phyloP scores from a whole-genome alignment of 2,113 vertebrate genomes.

The Elanus axillaris region DNA sequence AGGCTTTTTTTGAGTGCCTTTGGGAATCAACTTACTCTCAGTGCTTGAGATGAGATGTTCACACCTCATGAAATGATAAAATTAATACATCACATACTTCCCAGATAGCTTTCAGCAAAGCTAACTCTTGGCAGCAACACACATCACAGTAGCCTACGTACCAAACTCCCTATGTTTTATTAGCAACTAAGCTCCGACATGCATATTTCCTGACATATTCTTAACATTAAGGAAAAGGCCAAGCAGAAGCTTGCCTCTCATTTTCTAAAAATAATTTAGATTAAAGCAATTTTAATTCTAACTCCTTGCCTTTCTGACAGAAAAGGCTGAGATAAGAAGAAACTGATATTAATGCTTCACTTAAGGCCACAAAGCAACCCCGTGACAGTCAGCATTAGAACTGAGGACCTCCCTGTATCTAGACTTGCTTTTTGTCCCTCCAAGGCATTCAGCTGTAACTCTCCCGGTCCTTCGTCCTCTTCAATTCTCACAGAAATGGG shows the following conservation, averaged over 20 bases:
- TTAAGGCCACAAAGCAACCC: not conserved
- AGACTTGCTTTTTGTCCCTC: not conserved
- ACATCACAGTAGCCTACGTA: not conserved
- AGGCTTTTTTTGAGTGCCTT: not conserved
- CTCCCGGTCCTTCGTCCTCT: not conserved
- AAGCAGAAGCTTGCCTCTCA: not conserved
- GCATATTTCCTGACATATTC: not conserved
- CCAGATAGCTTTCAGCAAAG: not conserved
- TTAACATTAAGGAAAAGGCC: not conserved
- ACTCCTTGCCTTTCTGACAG: not conserved
- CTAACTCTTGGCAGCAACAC: not conserved
- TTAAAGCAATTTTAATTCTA: not conserved
- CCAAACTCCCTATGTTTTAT: not conserved
- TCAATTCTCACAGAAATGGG: rapidly evolving
- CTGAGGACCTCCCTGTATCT: not conserved
- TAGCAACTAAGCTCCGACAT: not conserved
- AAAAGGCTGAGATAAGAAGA: not conserved
- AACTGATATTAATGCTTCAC: not conserved
- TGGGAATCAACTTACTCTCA: not conserved
- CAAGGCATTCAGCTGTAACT: not conserved
- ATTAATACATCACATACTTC: not conserved
- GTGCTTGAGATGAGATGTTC: not conserved
- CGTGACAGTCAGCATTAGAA: not conserved
- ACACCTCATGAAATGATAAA: not conserved
- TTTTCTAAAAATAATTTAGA: not conserved